These are phyloP conservation scores for Portunus trituberculatus DNA, from an alignment of 1,140 invertebrate genomes.

Conservation along the genomic window DNA sequence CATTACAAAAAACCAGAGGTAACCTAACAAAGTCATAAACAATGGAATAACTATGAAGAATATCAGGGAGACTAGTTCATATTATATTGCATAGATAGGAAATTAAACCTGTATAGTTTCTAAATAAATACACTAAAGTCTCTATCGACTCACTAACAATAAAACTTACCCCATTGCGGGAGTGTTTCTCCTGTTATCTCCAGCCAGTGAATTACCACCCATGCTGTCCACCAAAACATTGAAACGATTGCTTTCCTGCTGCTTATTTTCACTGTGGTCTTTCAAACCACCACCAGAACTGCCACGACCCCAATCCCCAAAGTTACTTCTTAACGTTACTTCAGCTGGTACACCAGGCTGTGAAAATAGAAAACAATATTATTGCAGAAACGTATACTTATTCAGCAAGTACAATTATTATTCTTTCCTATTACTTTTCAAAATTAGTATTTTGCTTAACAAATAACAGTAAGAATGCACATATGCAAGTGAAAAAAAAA, in stretches of 20 bases:
- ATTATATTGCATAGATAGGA: no score
- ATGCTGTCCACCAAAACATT: constrained; percentile 58
- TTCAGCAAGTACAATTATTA: neutral
- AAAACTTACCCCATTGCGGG: constrained; percentile 58
- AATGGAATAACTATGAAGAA: no score
- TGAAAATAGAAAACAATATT: neutral
- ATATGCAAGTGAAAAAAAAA: neutral
- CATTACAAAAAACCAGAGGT: neutral
- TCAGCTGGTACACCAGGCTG: constrained; percentile 63
- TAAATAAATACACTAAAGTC: no score
- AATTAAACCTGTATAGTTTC: no score
- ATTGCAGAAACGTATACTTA: neutral
- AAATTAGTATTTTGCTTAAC: no score
- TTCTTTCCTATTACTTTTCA: no score
- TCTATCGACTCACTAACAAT: no score
- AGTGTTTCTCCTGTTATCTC: constrained; percentile 58
- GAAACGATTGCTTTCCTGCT: constrained; percentile 67
- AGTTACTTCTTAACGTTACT: constrained; percentile 59
- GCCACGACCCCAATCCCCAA: constrained; percentile 68
- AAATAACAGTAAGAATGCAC: no score
- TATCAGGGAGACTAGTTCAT: no score
- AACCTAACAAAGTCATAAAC: neutral
- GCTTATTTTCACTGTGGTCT: constrained; percentile 70
- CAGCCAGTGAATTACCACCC: constrained; percentile 34
- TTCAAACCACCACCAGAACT: constrained; percentile 73